phyloP scores from a whole-genome alignment of 1,140 invertebrate genomes.

The Lasioglossum baleicum region DNA sequence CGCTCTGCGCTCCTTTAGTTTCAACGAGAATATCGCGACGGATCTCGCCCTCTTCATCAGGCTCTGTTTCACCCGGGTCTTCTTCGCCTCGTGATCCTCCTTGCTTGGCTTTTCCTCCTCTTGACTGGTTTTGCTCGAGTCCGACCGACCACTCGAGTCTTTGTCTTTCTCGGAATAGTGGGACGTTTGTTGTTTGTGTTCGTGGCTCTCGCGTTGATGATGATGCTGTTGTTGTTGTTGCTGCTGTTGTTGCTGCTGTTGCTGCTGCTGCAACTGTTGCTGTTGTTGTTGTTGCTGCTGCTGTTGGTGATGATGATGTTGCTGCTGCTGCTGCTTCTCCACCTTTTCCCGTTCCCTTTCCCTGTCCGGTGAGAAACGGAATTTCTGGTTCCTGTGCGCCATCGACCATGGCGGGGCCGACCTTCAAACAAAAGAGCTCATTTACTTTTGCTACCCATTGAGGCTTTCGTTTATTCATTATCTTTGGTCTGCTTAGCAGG shows the following conservation, averaged over 20 bases:
- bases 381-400: constrained; percentile 73
- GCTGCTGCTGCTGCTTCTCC: constrained; percentile 67
- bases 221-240: constrained; percentile 33
- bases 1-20: constrained; percentile 87
- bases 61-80: constrained; percentile 86
- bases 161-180: constrained; percentile 67
- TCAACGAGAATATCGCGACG: constrained; percentile 90
- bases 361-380: constrained; percentile 76
- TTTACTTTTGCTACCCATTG: no score
- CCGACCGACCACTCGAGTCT: constrained; percentile 74
- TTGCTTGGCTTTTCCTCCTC: constrained; percentile 78
- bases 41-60: constrained; percentile 89
- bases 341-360: constrained; percentile 68
- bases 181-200: constrained; percentile 61
- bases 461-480: no score
- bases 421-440: constrained; percentile 48
- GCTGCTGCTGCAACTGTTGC: constrained; percentile 65
- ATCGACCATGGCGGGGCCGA: constrained; percentile 78
- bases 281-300: constrained; percentile 47
- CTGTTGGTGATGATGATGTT: constrained; percentile 42
- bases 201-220: constrained; percentile 48
- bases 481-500: no score
- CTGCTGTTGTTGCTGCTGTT: constrained; percentile 59
- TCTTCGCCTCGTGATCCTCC: constrained; percentile 84
- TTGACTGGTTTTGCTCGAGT: constrained; percentile 81